Percentiles rank a stretch among this genome's conserved stretches.
These are phyloP conservation scores for Ibycter americanus DNA, from an alignment of 2,797 vertebrate species.

Conservation along the genomic window DNA sequence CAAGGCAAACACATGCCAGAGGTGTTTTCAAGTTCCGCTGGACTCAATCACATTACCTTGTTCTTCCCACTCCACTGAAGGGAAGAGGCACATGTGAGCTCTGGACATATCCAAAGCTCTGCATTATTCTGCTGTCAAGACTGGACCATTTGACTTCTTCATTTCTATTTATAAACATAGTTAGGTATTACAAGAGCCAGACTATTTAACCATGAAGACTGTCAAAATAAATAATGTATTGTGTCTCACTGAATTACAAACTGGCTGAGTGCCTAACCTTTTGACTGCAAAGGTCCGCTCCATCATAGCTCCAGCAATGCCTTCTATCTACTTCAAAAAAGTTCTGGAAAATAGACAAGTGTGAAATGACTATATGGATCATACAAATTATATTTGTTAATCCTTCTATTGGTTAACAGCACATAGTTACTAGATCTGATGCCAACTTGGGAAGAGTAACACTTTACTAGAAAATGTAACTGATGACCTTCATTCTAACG, in stretches of 20 bases:
- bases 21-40: neutral
- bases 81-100: neutral
- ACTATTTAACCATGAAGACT: conserved; percentile 44
- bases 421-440: neutral
- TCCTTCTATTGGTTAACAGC: neutral
- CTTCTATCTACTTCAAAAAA: neutral
- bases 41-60: neutral
- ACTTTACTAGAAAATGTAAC: neutral
- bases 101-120: neutral
- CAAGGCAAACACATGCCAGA: neutral
- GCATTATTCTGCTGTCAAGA: neutral
- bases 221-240: conserved; percentile 42
- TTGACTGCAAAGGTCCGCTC: conserved; percentile 9
- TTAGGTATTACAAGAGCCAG: conserved; percentile 32
- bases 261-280: conserved; percentile 21
- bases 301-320: neutral
- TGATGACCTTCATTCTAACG: neutral
- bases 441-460: neutral
- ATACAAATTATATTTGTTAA: neutral
- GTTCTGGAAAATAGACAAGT: neutral
- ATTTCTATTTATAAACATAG: conserved; percentile 51
- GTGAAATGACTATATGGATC: neutral
- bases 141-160: neutral
- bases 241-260: conserved; percentile 38
- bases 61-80: neutral